Percentiles rank a stretch among this genome's conserved stretches.
These are phyloP conservation scores for Folsomia candida DNA, from an alignment of 2,888 invertebrate genomes.

Conservation along the genomic window DNA sequence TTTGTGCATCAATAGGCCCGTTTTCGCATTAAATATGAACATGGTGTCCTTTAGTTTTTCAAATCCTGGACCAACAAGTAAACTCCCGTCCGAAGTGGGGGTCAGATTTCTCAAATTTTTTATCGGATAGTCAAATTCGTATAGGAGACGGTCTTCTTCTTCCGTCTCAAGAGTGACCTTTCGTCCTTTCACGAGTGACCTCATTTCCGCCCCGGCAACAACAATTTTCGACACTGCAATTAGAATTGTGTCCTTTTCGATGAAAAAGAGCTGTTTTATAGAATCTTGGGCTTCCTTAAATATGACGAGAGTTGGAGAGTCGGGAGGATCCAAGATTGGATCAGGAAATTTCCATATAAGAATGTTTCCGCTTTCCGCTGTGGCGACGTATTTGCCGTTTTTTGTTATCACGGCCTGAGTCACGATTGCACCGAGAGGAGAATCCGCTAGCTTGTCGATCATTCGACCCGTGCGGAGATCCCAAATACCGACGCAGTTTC, in stretches of 20 bases:
- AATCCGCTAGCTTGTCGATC: constrained; percentile 83
- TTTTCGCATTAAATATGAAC: constrained; percentile 77
- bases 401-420: constrained; percentile 87
- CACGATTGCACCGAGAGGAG: constrained; percentile 88
- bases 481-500: constrained; percentile 95
- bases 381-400: constrained; percentile 77
- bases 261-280: constrained; percentile 70
- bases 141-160: constrained; percentile 59
- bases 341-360: constrained; percentile 82
- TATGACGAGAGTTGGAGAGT: constrained; percentile 58
- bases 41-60: constrained; percentile 82
- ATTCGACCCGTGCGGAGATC: constrained; percentile 80
- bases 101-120: constrained; percentile 72
- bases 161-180: constrained; percentile 52
- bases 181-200: constrained; percentile 39
- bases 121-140: constrained; percentile 78
- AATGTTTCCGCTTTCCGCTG: constrained; percentile 88
- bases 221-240: constrained; percentile 70
- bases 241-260: constrained; percentile 72
- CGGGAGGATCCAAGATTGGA: background rate
- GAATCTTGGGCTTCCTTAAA: constrained; percentile 80
- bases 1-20: constrained; percentile 64
- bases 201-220: constrained; percentile 52
- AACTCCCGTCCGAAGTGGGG: constrained; percentile 75
- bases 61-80: constrained; percentile 74